phyloP scores from a whole-genome alignment of 2,797 vertebrate genomes.

The Epinephelus malabaricus region DNA sequence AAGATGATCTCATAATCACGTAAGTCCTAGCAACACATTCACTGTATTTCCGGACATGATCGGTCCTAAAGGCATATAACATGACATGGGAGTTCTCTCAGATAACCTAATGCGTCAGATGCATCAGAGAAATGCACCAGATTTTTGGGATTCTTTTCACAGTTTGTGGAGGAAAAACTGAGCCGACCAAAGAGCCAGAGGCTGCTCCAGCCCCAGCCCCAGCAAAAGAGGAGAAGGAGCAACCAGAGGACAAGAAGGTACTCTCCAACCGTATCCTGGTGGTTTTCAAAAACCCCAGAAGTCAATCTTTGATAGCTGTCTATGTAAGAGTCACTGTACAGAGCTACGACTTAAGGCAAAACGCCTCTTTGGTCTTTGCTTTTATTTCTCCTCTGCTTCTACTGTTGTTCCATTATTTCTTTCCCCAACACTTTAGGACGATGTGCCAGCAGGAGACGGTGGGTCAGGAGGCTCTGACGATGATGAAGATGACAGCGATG shows the following conservation, averaged over 20 bases:
- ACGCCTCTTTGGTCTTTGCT: conserved; percentile 1
- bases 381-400: background rate
- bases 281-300: conserved; percentile 73
- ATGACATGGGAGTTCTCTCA: conserved; percentile 3
- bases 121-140: conserved; percentile 8
- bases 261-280: conserved; percentile 48
- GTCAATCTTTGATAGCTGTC: conserved; percentile 76
- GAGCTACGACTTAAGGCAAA: conserved; percentile 11
- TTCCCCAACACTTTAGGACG: conserved; percentile 54
- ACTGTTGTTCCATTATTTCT: background rate
- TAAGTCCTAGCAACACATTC: background rate
- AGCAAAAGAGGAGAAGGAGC: conserved; percentile 64
- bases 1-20: background rate
- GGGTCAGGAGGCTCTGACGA: conserved; percentile 71
- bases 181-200: conserved; percentile 68
- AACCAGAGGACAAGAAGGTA: conserved; percentile 79
- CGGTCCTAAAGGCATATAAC: conserved; percentile 3
- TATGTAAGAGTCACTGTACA: conserved; percentile 64
- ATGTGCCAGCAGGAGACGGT: conserved; percentile 66
- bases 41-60: conserved; percentile 3
- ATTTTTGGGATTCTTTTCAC: conserved; percentile 44
- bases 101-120: conserved; percentile 10
- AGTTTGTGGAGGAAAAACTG: conserved; percentile 72
- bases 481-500: conserved; percentile 65
- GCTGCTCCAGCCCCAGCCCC: conserved; percentile 49